Conservation (phyloP, 2,888 invertebrate genomes). For the Synanthedon myopaeformis region DNA sequence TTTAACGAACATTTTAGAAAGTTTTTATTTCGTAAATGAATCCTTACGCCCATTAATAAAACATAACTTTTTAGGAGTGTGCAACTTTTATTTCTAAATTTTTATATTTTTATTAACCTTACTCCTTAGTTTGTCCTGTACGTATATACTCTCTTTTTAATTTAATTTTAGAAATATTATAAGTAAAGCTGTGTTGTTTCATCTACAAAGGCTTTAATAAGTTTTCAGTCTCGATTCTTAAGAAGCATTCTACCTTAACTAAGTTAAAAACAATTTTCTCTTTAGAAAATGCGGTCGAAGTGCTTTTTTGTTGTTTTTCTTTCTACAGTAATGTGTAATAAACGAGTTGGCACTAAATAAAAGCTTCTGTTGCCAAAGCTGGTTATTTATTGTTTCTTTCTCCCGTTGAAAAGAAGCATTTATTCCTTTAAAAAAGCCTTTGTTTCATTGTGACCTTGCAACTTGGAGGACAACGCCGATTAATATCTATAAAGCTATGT, state of each 20-base stretch:
- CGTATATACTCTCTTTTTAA: too few species aligned
- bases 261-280: neutral
- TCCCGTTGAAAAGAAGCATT: neutral
- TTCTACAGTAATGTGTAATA: neutral
- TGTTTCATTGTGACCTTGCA: neutral
- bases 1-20: too few species aligned
- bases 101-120: too few species aligned
- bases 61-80: too few species aligned
- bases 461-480: neutral
- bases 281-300: neutral
- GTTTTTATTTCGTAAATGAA: too few species aligned
- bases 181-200: too few species aligned
- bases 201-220: too few species aligned
- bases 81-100: too few species aligned
- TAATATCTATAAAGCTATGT: too few species aligned
- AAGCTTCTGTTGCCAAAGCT: neutral
- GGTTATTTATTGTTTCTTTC: neutral
- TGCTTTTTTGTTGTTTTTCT: neutral
- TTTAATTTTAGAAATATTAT: too few species aligned
- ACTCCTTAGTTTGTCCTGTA: too few species aligned
- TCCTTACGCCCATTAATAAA: too few species aligned
- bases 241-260: slow-evolving; percentile 1
- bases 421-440: neutral
- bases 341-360: neutral
- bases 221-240: slow-evolving; percentile 10